Percentiles rank a stretch among this genome's conserved stretches.
Evolutionary conservation across 2,888 invertebrate species (phyloP).

Genomic region (Aporophyla lueneburgensis): DNA sequence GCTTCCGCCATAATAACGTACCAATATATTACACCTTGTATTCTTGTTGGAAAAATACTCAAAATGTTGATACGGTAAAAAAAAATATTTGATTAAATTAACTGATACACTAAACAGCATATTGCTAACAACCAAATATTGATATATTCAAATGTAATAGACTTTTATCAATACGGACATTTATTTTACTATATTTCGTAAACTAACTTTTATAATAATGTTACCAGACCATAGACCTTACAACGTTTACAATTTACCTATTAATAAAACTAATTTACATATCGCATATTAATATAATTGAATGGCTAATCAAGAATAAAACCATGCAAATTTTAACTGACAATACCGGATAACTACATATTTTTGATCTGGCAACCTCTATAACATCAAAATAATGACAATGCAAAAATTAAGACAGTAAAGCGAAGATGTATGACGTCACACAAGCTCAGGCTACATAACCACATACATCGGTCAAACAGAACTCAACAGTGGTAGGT

Average conservation of each 20-base stretch:
- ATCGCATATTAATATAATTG: neutral
- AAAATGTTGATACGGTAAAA: slow-evolving; percentile 1
- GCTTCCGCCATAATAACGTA: no score
- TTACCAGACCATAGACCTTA: slow-evolving; percentile 20
- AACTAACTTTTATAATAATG: slow-evolving; percentile 8
- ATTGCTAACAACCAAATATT: neutral
- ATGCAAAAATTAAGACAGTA: slow-evolving; percentile 40
- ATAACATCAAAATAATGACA: slow-evolving; percentile 15
- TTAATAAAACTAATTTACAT: neutral
- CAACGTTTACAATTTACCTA: neutral
- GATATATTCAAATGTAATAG: neutral
- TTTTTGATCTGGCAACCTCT: slow-evolving; percentile 19
- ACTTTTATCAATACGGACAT: neutral
- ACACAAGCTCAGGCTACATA: slow-evolving; percentile 63
- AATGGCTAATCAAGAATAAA: slow-evolving; percentile 14
- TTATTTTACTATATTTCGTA: slow-evolving; percentile 8
- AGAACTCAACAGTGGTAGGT: slow-evolving; percentile 82
- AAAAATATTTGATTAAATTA: neutral
- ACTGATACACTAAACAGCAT: neutral
- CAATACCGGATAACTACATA: neutral
- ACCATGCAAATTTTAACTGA: slow-evolving; percentile 20
- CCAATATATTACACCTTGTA: slow-evolving; percentile 24
- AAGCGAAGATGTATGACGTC: slow-evolving; percentile 49
- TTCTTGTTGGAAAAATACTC: neutral
- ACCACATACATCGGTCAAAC: slow-evolving; percentile 68